A percentile compares a stretch with the other conserved stretches of the same genome.
phyloP scores from a whole-genome alignment of 2,797 vertebrate genomes.

The Macropus fuliginosus region DNA sequence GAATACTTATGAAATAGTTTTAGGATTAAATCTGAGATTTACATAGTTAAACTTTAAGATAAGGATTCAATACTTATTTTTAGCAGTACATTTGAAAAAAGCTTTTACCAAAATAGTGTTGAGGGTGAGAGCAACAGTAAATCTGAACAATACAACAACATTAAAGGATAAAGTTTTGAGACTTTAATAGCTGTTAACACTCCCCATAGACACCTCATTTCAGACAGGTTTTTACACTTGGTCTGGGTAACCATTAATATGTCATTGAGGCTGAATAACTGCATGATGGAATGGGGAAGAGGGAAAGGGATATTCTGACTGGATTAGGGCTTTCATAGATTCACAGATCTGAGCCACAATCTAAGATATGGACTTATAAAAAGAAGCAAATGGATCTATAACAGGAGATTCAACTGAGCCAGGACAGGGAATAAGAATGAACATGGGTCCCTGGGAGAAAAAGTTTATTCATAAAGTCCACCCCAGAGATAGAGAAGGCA shows the following conservation, averaged over 20 bases:
- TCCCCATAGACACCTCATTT: not conserved
- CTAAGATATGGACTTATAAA: not conserved
- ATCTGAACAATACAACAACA: not conserved
- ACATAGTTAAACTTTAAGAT: constrained; percentile 48
- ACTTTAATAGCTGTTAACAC: not conserved
- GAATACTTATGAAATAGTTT: not conserved
- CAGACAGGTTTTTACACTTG: not conserved
- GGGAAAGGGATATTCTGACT: not conserved
- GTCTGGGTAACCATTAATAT: not conserved
- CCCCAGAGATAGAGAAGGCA: not conserved
- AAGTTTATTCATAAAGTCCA: not conserved
- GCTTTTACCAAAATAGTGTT: not conserved
- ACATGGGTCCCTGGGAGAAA: not conserved
- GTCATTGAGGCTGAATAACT: not conserved
- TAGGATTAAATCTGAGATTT: constrained; percentile 38
- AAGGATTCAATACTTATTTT: constrained; percentile 1
- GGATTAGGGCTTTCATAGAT: not conserved
- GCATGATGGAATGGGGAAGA: not conserved
- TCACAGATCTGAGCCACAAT: not conserved
- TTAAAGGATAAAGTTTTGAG: not conserved
- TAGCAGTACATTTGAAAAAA: constrained; percentile 19
- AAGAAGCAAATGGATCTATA: not conserved
- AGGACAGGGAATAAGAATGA: not conserved
- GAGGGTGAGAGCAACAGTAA: not conserved
- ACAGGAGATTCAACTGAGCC: not conserved